Conservation (phyloP, 2,113 vertebrate genomes). For the Rhadina sibilatrix region DNA sequence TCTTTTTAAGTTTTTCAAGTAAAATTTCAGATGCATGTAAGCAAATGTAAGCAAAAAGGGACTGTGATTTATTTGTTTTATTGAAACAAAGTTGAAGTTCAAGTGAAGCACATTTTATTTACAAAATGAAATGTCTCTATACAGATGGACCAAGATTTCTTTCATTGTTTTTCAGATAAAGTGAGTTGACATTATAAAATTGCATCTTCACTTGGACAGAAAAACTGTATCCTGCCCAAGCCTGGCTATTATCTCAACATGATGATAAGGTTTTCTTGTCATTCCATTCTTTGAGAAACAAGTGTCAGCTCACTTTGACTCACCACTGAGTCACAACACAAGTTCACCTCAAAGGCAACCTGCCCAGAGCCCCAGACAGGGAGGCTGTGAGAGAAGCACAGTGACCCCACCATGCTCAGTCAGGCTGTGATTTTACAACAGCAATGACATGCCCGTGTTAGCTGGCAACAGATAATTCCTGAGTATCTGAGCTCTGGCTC, state of each 20-base stretch:
- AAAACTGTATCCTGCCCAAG: background rate
- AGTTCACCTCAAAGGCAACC: background rate
- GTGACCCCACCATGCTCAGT: background rate
- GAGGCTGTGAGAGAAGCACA: background rate
- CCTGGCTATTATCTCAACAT: background rate
- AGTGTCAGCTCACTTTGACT: background rate
- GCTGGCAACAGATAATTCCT: background rate
- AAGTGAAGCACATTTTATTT: background rate
- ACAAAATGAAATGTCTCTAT: background rate
- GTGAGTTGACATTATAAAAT: background rate
- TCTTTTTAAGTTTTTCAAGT: background rate
- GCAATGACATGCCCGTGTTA: fast-evolving
- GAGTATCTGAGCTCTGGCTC: background rate
- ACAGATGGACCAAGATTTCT: background rate
- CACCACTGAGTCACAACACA: background rate
- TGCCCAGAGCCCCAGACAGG: background rate
- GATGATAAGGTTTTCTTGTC: background rate
- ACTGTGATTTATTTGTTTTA: background rate
- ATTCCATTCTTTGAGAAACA: background rate
- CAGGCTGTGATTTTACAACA: background rate
- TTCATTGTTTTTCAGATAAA: background rate
- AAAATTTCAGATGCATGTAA: background rate
- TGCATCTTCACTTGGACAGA: background rate
- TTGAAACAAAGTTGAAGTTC: background rate
- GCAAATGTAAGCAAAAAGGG: background rate